A percentile compares a stretch with the other conserved stretches of the same genome.
Evolutionary conservation across 2,888 invertebrate species (phyloP).

Genomic region (Orthosia incerta): DNA sequence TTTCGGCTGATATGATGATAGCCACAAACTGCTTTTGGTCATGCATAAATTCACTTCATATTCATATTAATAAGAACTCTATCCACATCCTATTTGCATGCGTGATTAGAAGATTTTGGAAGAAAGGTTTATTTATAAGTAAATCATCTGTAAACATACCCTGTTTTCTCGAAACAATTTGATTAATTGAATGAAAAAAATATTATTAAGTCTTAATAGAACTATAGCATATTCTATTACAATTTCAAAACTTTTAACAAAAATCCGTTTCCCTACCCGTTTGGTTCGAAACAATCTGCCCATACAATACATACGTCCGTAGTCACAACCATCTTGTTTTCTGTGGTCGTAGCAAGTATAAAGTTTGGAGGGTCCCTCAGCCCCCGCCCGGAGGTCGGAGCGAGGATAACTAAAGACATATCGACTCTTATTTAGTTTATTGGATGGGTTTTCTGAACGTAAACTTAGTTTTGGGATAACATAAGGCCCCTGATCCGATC

Average conservation of each 20-base stretch:
- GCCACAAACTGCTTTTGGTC: background rate
- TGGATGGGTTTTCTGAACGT: conserved; percentile 61
- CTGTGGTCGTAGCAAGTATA: conserved; percentile 53
- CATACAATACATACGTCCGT: conserved; percentile 15
- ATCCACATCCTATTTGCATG: no score
- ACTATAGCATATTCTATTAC: background rate
- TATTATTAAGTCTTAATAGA: no score
- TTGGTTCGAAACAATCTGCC: conserved; percentile 21
- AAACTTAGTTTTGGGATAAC: conserved; percentile 67
- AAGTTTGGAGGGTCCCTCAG: conserved; percentile 59
- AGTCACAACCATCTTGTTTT: conserved; percentile 50
- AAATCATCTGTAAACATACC: no score
- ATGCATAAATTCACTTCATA: background rate
- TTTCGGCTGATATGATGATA: no score
- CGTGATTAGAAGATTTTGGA: no score
- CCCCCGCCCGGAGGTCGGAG: conserved; percentile 48
- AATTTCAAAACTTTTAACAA: conserved; percentile 11
- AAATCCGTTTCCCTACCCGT: conserved; percentile 1
- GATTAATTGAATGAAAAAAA: no score
- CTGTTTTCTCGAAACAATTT: no score
- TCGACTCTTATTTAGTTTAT: conserved; percentile 69
- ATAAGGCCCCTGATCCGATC: conserved; percentile 54
- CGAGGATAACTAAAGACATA: conserved; percentile 67
- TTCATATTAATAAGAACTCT: no score
- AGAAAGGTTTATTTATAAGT: no score